A percentile compares a stretch with the other conserved stretches of the same genome.
Conservation (phyloP, 2,888 invertebrate genomes). For the Tenthredo scrophulariae region DNA sequence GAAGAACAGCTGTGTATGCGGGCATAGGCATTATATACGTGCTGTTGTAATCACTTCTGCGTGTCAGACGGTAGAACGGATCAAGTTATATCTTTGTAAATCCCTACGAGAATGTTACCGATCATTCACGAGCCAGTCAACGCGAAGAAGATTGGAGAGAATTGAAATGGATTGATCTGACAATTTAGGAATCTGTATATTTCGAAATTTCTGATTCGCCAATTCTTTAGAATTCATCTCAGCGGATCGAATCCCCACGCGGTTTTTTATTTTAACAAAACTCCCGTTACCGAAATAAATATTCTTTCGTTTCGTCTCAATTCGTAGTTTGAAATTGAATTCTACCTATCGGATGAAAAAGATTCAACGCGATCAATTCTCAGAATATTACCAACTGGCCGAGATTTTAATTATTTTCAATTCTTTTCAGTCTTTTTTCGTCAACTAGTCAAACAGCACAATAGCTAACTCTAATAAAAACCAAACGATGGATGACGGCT, state of each 20-base stretch:
- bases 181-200: background rate
- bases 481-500: conserved; percentile 1
- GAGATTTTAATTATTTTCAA: conserved; percentile 15
- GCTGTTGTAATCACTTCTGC: background rate
- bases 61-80: background rate
- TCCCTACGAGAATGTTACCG: background rate
- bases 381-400: background rate
- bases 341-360: background rate
- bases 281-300: background rate
- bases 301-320: conserved; percentile 8
- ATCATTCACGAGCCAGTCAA: background rate
- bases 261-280: background rate
- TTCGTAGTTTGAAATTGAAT: background rate
- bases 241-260: background rate
- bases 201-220: background rate
- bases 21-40: background rate
- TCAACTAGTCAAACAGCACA: background rate
- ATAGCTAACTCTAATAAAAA: background rate
- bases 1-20: background rate
- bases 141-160: background rate
- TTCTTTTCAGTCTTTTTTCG: background rate
- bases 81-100: background rate
- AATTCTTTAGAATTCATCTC: background rate
- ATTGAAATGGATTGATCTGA: background rate
- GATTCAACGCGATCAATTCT: background rate